Conservation (phyloP, 2,888 invertebrate species). For the Oegoconia quadripuncta region DNA sequence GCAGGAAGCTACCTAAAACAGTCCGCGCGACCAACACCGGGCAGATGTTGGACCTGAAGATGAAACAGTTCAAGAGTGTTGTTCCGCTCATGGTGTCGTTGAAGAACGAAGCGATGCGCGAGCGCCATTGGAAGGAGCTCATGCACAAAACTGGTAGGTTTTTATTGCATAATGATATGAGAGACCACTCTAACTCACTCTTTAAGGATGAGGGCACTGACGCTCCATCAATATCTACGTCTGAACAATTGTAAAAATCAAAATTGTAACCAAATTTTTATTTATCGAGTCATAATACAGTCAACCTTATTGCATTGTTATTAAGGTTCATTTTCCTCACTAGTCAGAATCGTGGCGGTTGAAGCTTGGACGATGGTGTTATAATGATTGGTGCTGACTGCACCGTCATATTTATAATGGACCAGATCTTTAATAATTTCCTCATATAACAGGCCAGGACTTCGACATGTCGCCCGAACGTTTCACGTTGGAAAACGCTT, state of each 20-base stretch:
- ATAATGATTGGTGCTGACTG: too few relatives aligned
- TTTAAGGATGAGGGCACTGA: too few relatives aligned
- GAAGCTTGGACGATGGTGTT: too few relatives aligned
- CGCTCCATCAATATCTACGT: too few relatives aligned
- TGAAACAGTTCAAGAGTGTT: constrained; percentile 92
- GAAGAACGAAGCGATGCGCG: constrained; percentile 93
- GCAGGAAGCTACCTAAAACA: constrained; percentile 83
- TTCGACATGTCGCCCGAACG: constrained; percentile 94
- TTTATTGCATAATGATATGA: too few relatives aligned
- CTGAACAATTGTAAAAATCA: too few relatives aligned
- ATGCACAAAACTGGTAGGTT: constrained; percentile 88
- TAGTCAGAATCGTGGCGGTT: too few relatives aligned
- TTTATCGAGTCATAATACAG: too few relatives aligned
- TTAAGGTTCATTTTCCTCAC: too few relatives aligned
- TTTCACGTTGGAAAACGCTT: constrained; percentile 96
- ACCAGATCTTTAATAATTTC: constrained; percentile 2
- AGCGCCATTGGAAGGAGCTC: constrained; percentile 93
- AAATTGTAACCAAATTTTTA: too few relatives aligned
- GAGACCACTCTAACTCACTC: too few relatives aligned
- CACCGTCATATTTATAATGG: not conserved
- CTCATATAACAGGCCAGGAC: constrained; percentile 80
- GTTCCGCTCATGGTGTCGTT: constrained; percentile 94
- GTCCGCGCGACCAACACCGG: constrained; percentile 81
- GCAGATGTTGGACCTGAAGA: constrained; percentile 85
- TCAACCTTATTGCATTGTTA: too few relatives aligned